phyloP scores from a whole-genome alignment of 2,797 vertebrate genomes.

The Sebastes vulpes region DNA sequence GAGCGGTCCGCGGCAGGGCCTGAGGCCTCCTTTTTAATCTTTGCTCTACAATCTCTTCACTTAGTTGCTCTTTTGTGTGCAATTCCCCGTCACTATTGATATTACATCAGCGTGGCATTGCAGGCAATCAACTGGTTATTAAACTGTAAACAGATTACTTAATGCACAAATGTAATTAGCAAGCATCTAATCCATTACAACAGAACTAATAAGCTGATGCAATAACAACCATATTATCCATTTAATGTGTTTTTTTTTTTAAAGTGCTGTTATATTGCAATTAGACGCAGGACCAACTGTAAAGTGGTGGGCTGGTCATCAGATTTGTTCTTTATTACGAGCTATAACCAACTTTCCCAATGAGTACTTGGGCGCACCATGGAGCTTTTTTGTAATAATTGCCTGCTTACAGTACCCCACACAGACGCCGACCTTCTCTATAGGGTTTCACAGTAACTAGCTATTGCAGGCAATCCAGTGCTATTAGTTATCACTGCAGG shows the following conservation, averaged over 20 bases:
- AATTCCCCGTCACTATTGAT: neutral
- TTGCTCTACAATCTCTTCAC: constrained; percentile 5
- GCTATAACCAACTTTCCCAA: constrained; percentile 22
- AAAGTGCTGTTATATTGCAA: constrained; percentile 6
- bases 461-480: constrained; percentile 18
- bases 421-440: constrained; percentile 21
- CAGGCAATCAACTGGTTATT: constrained; percentile 39
- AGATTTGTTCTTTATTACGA: constrained; percentile 25
- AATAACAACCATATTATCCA: constrained; percentile 39
- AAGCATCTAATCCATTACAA: constrained; percentile 30
- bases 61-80: neutral
- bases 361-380: constrained; percentile 7
- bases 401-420: constrained; percentile 16
- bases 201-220: constrained; percentile 29
- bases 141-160: constrained; percentile 39
- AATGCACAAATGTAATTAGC: constrained; percentile 29
- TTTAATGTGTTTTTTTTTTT: constrained; percentile 26
- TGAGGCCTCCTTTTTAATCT: neutral
- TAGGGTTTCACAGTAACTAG: constrained; percentile 17
- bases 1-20: neutral
- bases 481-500: constrained; percentile 66
- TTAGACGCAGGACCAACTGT: constrained; percentile 19
- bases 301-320: neutral
- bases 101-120: constrained; percentile 6
- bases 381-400: constrained; percentile 40